Evolutionary conservation across 2,888 invertebrate species (phyloP), one percentile per base, ranked within the genome.

Genomic region (Erebia ligea): DNA sequence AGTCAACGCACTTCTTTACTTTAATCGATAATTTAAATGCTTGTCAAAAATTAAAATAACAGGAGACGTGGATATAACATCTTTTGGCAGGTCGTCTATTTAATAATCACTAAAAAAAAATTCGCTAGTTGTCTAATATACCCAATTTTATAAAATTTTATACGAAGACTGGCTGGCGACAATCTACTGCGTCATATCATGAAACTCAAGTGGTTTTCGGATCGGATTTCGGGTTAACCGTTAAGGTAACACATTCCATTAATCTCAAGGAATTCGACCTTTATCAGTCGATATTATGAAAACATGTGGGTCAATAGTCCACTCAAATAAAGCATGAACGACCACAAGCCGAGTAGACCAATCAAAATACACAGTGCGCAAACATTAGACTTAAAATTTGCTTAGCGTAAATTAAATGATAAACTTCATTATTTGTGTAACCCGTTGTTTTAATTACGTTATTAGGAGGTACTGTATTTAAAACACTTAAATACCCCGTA

Each of bases 181-280:
- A 45, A 45, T 17, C 5, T 57, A 45, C 21, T 25, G 10, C 25
- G 21, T 57, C 57, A 45, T 67, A 48, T 67, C 17, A 48, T 45
- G 52, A 65, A 65, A 54, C 40, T 54, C 17, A 59, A 59, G 67
- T 61, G 67, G 67, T 67, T 67, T 61, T 67, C 50, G 57, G 59
- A 67, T 67, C 67, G 40, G 42, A 59, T 67, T 67, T 61, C 67
- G 67, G 59, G 48, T 67, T 59, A 52, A 61, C 67, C 61, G 67
- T 67, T 61, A 67, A 52, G 52, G 61, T 61, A 61, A 67, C 59
- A 21, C 67, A 67, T 67, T 67, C 61, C 67, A 67, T 52, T 67
- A 67, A 67, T 67, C 52, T 67, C 19, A 61, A 52, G 67, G 67
- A 67, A 67, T 67, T 67, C 59, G 61, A 67, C 67, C 67, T 67